These are phyloP conservation scores for Hybos culiciformis DNA, from an alignment of 2,888 invertebrate species.

Conservation along the genomic window DNA sequence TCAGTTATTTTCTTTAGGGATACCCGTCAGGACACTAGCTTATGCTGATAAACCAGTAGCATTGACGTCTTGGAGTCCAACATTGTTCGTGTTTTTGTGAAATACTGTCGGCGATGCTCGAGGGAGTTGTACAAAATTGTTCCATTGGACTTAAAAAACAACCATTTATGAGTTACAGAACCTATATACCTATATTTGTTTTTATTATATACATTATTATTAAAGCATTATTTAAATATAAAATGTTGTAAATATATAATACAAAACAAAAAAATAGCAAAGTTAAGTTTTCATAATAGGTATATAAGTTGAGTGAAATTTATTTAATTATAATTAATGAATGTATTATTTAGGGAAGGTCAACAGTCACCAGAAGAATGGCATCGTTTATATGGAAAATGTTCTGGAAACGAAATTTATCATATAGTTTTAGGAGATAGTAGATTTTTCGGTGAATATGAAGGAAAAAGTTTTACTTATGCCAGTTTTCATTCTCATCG, in stretches of 20 bases:
- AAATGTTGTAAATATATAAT: neutral
- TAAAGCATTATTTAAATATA: neutral
- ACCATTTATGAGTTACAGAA: no score
- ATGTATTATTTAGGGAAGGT: slow-evolving; percentile 26
- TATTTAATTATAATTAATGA: slow-evolving; percentile 6
- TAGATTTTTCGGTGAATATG: slow-evolving; percentile 95
- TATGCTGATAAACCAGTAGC: no score
- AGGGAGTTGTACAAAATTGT: no score
- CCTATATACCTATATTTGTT: no score
- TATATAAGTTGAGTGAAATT: slow-evolving; percentile 9
- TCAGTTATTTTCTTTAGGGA: no score
- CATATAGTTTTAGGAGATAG: slow-evolving; percentile 91
- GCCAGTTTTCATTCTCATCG: slow-evolving; percentile 98
- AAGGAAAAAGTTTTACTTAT: slow-evolving; percentile 98
- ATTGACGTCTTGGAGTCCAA: no score
- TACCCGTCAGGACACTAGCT: no score
- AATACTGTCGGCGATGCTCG: no score
- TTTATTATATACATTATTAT: neutral
- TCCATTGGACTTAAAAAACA: no score
- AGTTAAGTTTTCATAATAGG: neutral
- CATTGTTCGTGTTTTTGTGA: no score
- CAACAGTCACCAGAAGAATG: slow-evolving; percentile 72
- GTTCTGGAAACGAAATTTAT: slow-evolving; percentile 98
- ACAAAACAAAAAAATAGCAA: neutral
- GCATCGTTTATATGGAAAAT: slow-evolving; percentile 96